A percentile compares a stretch with the other conserved stretches of the same genome.
These are phyloP conservation scores for Halictus rubicundus DNA, from an alignment of 1,140 invertebrate species.

Conservation along the genomic window DNA sequence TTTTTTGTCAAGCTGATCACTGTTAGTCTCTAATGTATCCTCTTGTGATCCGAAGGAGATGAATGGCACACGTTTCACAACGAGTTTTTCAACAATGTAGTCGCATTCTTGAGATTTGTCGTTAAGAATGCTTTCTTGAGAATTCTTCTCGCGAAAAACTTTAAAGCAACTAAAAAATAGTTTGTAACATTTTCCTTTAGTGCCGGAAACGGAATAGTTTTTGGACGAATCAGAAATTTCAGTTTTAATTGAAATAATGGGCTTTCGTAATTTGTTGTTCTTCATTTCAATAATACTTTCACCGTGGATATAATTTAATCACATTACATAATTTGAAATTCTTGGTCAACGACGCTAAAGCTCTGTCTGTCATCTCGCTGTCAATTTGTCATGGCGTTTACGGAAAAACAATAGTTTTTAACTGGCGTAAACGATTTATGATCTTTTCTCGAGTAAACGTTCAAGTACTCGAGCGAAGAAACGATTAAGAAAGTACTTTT, in stretches of 20 bases:
- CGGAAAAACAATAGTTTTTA: not conserved
- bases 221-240: not conserved
- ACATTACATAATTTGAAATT: not conserved
- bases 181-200: slow-evolving; percentile 1
- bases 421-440: not conserved
- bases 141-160: not conserved
- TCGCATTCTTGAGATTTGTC: slow-evolving; percentile 31
- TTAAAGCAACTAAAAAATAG: slow-evolving; percentile 35
- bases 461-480: not conserved
- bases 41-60: slow-evolving; percentile 10
- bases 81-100: slow-evolving; percentile 52
- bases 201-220: not conserved
- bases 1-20: not conserved
- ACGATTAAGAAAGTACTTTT: not conserved
- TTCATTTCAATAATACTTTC: not conserved
- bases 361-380: not conserved
- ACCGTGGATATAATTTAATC: not conserved
- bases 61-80: slow-evolving; percentile 49
- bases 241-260: not conserved
- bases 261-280: not conserved
- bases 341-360: not conserved
- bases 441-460: not conserved
- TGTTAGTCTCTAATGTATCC: not conserved
- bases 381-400: not conserved
- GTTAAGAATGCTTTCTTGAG: not conserved